phyloP scores from a whole-genome alignment of 2,113 vertebrate species.

The Enhydra lutris region DNA sequence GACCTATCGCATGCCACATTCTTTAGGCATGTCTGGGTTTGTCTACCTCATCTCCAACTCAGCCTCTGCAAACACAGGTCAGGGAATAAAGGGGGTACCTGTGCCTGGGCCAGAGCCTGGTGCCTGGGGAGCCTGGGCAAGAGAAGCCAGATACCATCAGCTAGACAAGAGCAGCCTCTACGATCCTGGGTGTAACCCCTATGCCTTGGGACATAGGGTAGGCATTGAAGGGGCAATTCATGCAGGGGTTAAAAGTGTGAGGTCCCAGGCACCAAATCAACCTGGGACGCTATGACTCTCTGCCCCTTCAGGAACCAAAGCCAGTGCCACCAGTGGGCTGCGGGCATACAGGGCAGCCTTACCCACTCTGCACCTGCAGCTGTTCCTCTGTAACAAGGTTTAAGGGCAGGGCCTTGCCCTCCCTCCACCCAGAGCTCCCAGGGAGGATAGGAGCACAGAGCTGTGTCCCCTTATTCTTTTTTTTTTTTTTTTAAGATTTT shows the following conservation, averaged over 20 bases:
- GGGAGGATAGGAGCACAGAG: not conserved
- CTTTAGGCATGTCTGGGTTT: not conserved
- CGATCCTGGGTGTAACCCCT: not conserved
- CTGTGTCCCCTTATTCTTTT: not conserved
- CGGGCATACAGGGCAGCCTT: not conserved
- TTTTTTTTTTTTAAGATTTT: too few species aligned
- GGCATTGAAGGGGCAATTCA: not conserved
- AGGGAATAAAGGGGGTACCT: not conserved
- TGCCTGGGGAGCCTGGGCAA: not conserved
- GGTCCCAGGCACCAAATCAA: not conserved
- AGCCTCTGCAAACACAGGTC: not conserved
- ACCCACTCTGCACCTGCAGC: not conserved
- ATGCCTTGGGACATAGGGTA: not conserved
- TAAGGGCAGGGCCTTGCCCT: not conserved
- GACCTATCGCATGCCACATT: not conserved
- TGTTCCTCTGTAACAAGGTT: not conserved
- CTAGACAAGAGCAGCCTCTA: not conserved
- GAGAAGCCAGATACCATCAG: not conserved
- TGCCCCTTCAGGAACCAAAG: not conserved
- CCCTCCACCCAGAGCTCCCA: not conserved
- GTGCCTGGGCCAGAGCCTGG: not conserved
- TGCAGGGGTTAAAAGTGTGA: fast-evolving
- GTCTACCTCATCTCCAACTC: not conserved
- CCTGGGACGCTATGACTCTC: not conserved
- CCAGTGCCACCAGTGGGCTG: not conserved